Evolutionary conservation across 2,797 vertebrate species (phyloP), one percentile per base, ranked within the genome.

Genomic region (Gorsachius magnificus): DNA sequence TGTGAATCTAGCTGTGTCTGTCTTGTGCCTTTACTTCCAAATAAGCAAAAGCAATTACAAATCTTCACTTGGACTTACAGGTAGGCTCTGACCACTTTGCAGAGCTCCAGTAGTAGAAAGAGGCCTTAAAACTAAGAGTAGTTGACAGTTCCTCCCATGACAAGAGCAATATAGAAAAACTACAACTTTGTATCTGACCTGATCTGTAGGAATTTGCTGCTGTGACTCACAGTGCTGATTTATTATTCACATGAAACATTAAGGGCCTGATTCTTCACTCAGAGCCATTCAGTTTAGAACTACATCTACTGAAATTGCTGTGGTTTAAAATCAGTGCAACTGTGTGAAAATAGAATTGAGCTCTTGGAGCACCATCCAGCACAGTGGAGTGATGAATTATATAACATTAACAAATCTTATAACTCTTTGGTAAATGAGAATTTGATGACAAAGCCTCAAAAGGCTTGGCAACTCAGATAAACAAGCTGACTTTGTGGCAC

Each of bases 341-440:
- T 87, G 48, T n/a, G 18, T 77, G n/a, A 76, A 87, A 87, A 91
- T 64, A 75, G 68, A 91, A 64, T 54, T 11, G 3, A 79, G 64
- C 64, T 80, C 45, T 83, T 61, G 57, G 1, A 80, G 48, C 41
- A 93, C 33, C 70, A 89, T 79, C 41, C 70, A 79, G 58, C 64
- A 89, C 48, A 57, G 41, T 46, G 29, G 74, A 91, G 63, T 84
- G 83, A 95, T 93, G 53, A 95, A 89, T 94, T 95, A 95, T 74
- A 86, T 60, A 92, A 80, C 68, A 87, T 92, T 90, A 96, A 94
- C 90, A 93, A 94, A 90, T 89, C 74, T 93, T 70, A 60, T 80
- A 94, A 97, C 74, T 84, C 86, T 79, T 76, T 74, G 51, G 70
- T 89, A 95, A 96, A 93, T 89, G 74, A 90, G 80, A 95, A 93